Conservation (phyloP, 2,113 vertebrate species). For the Paraplagusia blochii region DNA sequence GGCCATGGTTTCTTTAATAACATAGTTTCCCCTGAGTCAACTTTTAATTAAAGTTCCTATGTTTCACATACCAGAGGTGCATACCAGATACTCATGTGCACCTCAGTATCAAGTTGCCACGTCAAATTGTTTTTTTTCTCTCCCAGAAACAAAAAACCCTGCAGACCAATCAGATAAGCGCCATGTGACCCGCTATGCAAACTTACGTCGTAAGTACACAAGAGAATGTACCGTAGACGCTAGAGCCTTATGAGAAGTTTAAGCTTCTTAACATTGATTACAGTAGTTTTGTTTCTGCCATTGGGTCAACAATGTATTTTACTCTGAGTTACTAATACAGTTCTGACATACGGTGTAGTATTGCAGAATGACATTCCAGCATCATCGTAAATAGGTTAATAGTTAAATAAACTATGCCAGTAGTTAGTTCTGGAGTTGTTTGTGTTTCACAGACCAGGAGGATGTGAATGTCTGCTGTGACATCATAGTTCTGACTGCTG, state of each 20-base stretch:
- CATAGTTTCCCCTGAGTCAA: slow-evolving; percentile 15
- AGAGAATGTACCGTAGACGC: slow-evolving; percentile 1
- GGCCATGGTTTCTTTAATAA: too few relatives aligned
- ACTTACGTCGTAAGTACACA: slow-evolving; percentile 17
- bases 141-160: slow-evolving; percentile 32
- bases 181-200: slow-evolving; percentile 36
- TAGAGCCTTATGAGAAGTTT: slow-evolving; percentile 2
- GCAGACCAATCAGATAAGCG: slow-evolving; percentile 23
- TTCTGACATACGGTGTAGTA: too few relatives aligned
- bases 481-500: too few relatives aligned
- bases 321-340: too few relatives aligned
- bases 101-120: slow-evolving; percentile 27
- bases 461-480: too few relatives aligned
- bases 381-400: too few relatives aligned
- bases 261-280: background rate
- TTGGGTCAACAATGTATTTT: too few relatives aligned
- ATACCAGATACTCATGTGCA: slow-evolving; percentile 3
- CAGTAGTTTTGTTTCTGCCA: too few relatives aligned
- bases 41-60: slow-evolving; percentile 38
- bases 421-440: too few relatives aligned
- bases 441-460: too few relatives aligned
- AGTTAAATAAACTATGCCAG: too few relatives aligned
- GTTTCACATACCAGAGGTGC: slow-evolving; percentile 14
- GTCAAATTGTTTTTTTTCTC: slow-evolving; percentile 26
- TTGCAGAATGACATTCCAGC: too few relatives aligned